Conservation (phyloP, 2,113 vertebrate species). For the Pholis gunnellus region DNA sequence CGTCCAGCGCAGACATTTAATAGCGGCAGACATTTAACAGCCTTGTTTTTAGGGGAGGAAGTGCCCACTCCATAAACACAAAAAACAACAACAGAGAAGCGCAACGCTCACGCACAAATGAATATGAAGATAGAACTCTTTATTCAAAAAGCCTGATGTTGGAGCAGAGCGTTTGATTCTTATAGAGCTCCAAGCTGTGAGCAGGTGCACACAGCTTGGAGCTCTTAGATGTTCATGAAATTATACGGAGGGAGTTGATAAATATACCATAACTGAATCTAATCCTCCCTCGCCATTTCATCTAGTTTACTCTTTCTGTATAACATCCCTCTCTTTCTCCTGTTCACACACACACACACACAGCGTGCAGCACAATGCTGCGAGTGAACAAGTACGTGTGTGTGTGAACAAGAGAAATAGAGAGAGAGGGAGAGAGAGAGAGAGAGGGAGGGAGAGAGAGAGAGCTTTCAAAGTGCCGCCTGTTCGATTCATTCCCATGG, state of each 20-base stretch:
- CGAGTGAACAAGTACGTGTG: conserved; percentile 33
- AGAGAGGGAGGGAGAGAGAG: conserved; percentile 24
- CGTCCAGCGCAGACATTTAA: conserved; percentile 52
- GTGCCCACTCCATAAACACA: conserved; percentile 42
- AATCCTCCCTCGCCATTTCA: conserved; percentile 47
- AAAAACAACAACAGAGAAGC: conserved; percentile 7
- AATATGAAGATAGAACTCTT: conserved; percentile 3
- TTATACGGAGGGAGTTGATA: conserved; percentile 36
- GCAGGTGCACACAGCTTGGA: conserved; percentile 52
- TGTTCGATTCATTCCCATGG: no score
- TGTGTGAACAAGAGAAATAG: conserved; percentile 33
- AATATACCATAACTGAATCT: conserved; percentile 67
- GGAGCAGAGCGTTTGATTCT: not conserved
- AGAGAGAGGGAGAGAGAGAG: conserved; percentile 36
- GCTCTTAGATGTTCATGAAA: conserved; percentile 32
- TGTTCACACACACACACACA: conserved; percentile 13
- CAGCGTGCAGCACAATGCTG: conserved; percentile 35
- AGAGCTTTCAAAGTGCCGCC: no score
- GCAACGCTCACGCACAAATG: conserved; percentile 9
- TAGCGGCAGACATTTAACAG: conserved; percentile 55
- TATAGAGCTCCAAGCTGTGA: no score
- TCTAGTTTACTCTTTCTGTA: conserved; percentile 42
- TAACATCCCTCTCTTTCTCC: not conserved
- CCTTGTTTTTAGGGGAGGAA: conserved; percentile 44
- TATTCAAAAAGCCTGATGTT: not conserved